A percentile compares a stretch with the other conserved stretches of the same genome.
These are phyloP conservation scores for Mamestra brassicae DNA, from an alignment of 2,888 invertebrate species.

Conservation along the genomic window DNA sequence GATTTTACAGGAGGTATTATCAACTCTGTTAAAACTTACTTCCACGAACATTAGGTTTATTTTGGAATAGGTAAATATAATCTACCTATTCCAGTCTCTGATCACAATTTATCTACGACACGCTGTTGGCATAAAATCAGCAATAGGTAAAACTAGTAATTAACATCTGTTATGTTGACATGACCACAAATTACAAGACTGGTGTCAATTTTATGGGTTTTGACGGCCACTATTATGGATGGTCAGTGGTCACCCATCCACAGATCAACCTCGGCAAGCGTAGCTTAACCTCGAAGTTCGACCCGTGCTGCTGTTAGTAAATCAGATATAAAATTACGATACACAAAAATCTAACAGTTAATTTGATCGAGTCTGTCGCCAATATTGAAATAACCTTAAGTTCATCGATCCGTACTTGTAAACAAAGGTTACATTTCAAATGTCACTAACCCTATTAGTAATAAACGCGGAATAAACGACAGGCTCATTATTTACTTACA, in stretches of 20 bases:
- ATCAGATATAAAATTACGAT: constrained; percentile 27
- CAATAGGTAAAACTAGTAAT: neutral
- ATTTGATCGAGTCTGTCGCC: constrained; percentile 36
- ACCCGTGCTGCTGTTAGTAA: neutral
- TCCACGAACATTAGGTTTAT: too few species aligned
- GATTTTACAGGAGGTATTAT: too few species aligned
- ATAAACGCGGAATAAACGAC: constrained; percentile 37
- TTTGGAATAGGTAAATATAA: too few species aligned
- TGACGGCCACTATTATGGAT: too few species aligned
- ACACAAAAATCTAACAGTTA: constrained; percentile 6
- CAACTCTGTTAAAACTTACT: too few species aligned
- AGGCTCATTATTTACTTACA: constrained; percentile 31
- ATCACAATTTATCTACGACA: neutral
- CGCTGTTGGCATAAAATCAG: neutral
- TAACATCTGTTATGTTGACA: neutral
- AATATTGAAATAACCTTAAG: constrained; percentile 55
- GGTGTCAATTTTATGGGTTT: too few species aligned
- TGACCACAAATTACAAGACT: neutral
- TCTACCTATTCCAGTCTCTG: too few species aligned
- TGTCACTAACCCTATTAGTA: constrained; percentile 59
- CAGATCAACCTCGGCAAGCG: too few species aligned
- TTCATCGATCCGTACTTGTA: constrained; percentile 50
- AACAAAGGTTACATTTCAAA: constrained; percentile 52
- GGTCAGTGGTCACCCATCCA: too few species aligned
- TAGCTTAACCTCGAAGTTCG: too few species aligned